Conservation (phyloP, 2,113 vertebrate genomes). For the Lampris incognitus region DNA sequence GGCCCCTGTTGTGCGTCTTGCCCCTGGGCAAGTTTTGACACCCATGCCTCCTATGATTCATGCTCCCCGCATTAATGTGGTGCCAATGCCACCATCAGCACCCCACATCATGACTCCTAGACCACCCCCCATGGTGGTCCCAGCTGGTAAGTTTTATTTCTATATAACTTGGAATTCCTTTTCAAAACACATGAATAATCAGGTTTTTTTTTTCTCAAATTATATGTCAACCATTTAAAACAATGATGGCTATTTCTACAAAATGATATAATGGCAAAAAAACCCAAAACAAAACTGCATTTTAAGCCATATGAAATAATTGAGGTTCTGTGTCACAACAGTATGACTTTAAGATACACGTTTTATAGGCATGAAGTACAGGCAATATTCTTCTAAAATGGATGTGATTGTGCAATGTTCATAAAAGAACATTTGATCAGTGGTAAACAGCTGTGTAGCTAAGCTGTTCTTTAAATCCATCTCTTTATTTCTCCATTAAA, state of each 20-base stretch:
- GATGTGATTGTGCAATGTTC: no score
- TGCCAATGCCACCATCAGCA: constrained; percentile 92
- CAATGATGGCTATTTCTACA: no score
- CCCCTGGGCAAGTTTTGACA: constrained; percentile 89
- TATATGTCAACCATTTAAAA: constrained; percentile 14
- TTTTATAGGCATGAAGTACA: no score
- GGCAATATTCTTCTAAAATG: no score
- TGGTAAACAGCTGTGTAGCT: background rate
- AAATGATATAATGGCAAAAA: no score
- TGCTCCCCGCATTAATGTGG: constrained; percentile 92
- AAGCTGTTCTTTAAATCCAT: no score
- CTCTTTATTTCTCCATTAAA: background rate
- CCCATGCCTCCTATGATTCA: constrained; percentile 95
- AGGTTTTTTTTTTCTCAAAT: no score
- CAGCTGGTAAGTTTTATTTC: constrained; percentile 83
- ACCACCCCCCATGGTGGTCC: constrained; percentile 96
- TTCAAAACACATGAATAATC: background rate
- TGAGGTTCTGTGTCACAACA: no score
- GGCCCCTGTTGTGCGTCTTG: constrained; percentile 91
- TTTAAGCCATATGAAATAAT: no score
- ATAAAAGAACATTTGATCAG: no score
- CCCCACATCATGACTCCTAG: constrained; percentile 94
- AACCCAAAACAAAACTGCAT: no score
- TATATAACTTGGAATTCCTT: background rate
- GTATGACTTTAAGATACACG: no score